Conservation (phyloP, 1,140 invertebrate species). For the Microvelia longipes region DNA sequence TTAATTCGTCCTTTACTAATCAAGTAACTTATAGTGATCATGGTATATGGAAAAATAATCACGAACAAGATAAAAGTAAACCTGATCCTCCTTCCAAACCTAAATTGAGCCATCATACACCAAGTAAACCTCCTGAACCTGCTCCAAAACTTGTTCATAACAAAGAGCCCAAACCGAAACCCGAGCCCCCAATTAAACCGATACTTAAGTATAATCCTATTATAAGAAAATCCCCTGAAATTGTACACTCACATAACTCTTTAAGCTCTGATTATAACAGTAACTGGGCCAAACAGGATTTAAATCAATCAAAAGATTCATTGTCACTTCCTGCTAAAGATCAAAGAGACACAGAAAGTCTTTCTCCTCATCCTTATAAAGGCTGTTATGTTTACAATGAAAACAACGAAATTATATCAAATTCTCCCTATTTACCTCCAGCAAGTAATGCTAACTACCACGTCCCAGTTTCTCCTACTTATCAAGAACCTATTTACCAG, state of each 20-base stretch:
- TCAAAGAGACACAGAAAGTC: neutral
- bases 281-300: neutral
- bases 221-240: neutral
- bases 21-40: too few species aligned
- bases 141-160: too few species aligned
- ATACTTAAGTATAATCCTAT: neutral
- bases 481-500: neutral
- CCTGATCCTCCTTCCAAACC: too few species aligned
- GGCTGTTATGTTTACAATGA: neutral
- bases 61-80: too few species aligned
- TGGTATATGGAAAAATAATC: too few species aligned
- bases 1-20: too few species aligned
- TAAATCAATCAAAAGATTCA: neutral
- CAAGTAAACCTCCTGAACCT: too few species aligned
- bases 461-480: neutral
- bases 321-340: neutral
- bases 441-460: neutral
- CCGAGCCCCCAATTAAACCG: neutral
- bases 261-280: neutral
- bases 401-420: neutral
- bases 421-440: neutral
- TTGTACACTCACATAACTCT: neutral
- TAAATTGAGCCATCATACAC: too few species aligned
- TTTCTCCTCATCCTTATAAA: neutral
- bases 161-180: neutral